These are phyloP conservation scores for Parochlus steinenii DNA, from an alignment of 2,888 invertebrate species.

Conservation along the genomic window DNA sequence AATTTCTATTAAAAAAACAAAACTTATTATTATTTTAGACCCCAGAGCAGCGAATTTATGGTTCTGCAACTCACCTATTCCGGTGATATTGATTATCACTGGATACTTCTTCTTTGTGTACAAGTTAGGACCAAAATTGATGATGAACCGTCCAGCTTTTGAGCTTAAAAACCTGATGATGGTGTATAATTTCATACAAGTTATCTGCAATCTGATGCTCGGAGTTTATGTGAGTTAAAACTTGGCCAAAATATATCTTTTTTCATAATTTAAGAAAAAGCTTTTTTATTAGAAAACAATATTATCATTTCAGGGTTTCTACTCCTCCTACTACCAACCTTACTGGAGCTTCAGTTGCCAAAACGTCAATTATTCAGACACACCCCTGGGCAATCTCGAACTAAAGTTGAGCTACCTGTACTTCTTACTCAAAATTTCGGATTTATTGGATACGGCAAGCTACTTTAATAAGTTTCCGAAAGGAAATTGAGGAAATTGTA, in stretches of 20 bases:
- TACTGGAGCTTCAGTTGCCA: slow-evolving; percentile 35
- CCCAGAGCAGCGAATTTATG: slow-evolving; percentile 44
- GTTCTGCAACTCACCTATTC: slow-evolving; percentile 51
- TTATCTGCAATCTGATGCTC: slow-evolving; percentile 34
- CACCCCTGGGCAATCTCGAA: neutral
- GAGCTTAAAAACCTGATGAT: slow-evolving; percentile 62
- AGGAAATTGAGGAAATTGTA: no score
- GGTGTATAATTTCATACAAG: slow-evolving; percentile 79
- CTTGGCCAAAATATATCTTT: no score
- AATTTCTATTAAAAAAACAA: no score
- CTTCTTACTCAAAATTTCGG: slow-evolving; percentile 36
- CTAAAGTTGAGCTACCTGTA: slow-evolving; percentile 33
- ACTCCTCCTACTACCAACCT: neutral
- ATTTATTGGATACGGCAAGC: slow-evolving; percentile 36
- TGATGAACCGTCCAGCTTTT: slow-evolving; percentile 74
- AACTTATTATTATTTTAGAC: slow-evolving; percentile 33
- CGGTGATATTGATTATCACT: slow-evolving; percentile 44
- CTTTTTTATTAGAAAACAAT: neutral
- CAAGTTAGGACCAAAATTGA: slow-evolving; percentile 67
- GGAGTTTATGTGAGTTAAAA: slow-evolving; percentile 23
- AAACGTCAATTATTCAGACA: slow-evolving; percentile 39
- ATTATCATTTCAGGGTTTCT: neutral
- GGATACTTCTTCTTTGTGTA: slow-evolving; percentile 55
- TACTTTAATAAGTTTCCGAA: neutral
- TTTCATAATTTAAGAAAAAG: neutral